Evolutionary conservation across 2,113 vertebrate species (phyloP), one percentile per base, ranked within the genome.

Genomic region (Alethe castanea): DNA sequence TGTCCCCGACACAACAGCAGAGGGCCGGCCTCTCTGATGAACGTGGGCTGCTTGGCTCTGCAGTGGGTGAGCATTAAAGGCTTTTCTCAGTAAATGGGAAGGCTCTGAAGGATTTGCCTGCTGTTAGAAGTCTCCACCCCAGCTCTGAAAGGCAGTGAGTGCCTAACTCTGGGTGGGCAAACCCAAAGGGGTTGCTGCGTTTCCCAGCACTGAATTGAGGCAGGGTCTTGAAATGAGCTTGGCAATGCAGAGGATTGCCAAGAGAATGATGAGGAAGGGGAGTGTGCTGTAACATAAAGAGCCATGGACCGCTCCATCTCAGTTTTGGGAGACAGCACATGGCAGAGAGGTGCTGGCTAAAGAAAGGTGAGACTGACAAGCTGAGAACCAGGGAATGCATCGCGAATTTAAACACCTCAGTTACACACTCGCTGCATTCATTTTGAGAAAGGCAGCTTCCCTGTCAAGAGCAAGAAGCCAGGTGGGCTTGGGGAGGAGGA

Each of bases 21-120:
- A 25, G 0, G 0, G 35, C 19, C 0, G 0, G 47, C 47, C 35
- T 52, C 52, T 52, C 86, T 44, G 62, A 59, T 7, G 12, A 70
- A 22, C 1, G 0, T 1, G 8, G 36, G 73, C 52, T 56, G 22
- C 64, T 74, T 44, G 29, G 70, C 33, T 48, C 28, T 36, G 56
- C 50, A 23, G 35, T 16, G 35, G 24, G 56, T 47, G 56, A 71
- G 67, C 18, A 15, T 8, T n/a, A 86, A 74, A 62, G 40, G 24
- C 6, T 62, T 73, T 77, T 33, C 54, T 36, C 81, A 76, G 52
- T 17, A 86, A 4, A 2, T 2, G 2, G 42, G n/a, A 86, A 79
- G n/a, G 79, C 42, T 62, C 72, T 66, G 42, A 77, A 44, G 22
- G n/a, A 48, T 87, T 82, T 66, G 9, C n/a, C 28, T 14, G 2